These are phyloP conservation scores for Proales similis DNA, from an alignment of 1,140 invertebrate species.

Conservation along the genomic window DNA sequence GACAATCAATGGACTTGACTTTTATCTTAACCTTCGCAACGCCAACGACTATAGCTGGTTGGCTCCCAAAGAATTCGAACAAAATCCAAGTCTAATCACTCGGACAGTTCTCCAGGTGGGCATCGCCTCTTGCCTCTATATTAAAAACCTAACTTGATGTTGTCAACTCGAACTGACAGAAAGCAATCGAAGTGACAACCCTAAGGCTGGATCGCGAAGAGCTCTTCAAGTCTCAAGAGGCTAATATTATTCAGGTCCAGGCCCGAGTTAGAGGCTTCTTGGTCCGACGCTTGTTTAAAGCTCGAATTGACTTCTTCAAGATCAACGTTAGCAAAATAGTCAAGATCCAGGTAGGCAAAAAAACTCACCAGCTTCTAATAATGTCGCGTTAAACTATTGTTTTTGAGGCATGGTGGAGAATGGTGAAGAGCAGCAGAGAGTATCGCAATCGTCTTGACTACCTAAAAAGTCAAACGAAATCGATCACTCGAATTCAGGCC, in stretches of 20 bases:
- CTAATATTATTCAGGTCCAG: constrained; percentile 57
- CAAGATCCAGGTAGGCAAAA: constrained; percentile 55
- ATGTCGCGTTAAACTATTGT: not conserved
- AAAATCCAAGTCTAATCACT: constrained; percentile 9
- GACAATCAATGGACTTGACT: constrained; percentile 18
- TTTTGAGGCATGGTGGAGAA: constrained; percentile 63
- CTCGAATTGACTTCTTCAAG: constrained; percentile 55
- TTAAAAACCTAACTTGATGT: no score
- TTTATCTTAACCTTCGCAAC: constrained; percentile 17
- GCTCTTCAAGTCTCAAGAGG: constrained; percentile 49
- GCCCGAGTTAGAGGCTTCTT: constrained; percentile 61
- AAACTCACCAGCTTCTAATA: not conserved
- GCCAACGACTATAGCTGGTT: constrained; percentile 13
- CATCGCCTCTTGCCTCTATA: no score
- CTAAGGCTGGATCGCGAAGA: constrained; percentile 46
- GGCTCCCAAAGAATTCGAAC: not conserved
- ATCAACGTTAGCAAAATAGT: constrained; percentile 57
- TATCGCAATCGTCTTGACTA: constrained; percentile 49
- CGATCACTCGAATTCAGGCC: constrained; percentile 48
- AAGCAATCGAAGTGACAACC: constrained; percentile 46
- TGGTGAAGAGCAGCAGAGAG: constrained; percentile 53
- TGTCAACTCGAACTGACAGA: not conserved
- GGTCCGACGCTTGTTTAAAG: constrained; percentile 55
- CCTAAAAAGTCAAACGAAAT: constrained; percentile 42
- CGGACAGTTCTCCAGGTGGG: constrained; percentile 16